Evolutionary conservation across 2,797 vertebrate genomes (phyloP).

Genomic region (Notolabrus celidotus): DNA sequence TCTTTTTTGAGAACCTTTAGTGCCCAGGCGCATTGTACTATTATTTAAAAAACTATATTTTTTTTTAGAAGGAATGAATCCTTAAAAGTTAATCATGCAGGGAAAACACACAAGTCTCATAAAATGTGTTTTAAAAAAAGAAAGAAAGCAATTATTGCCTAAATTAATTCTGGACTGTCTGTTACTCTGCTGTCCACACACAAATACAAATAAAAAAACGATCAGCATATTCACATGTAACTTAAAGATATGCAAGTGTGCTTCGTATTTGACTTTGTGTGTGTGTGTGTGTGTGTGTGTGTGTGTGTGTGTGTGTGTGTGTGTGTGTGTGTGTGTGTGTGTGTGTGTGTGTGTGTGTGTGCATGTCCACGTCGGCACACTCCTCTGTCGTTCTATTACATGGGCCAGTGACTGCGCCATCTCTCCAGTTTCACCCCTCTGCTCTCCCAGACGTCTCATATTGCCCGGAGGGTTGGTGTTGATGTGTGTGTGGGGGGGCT

Average conservation of each 20-base stretch:
- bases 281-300: conserved; percentile 17
- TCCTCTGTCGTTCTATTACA: conserved; percentile 83
- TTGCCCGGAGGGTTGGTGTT: conserved; percentile 77
- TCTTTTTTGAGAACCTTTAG: background rate
- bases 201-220: conserved; percentile 35
- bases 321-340: conserved; percentile 21
- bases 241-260: conserved; percentile 25
- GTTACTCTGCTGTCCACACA: conserved; percentile 45
- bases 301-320: conserved; percentile 18
- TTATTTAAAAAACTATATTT: conserved; percentile 4
- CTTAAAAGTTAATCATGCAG: background rate
- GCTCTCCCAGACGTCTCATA: conserved; percentile 81
- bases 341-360: conserved; percentile 22
- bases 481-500: conserved; percentile 60
- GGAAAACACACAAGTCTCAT: background rate
- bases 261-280: conserved; percentile 14
- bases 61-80: background rate
- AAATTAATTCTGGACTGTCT: conserved; percentile 27
- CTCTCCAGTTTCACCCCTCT: conserved; percentile 80
- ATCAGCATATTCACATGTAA: conserved; percentile 51
- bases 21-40: background rate
- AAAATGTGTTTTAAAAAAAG: conserved; percentile 4
- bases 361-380: conserved; percentile 47
- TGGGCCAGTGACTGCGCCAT: conserved; percentile 80
- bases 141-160: conserved; percentile 7